Conservation (phyloP, 2,797 vertebrate species). For the Chelmon rostratus region DNA sequence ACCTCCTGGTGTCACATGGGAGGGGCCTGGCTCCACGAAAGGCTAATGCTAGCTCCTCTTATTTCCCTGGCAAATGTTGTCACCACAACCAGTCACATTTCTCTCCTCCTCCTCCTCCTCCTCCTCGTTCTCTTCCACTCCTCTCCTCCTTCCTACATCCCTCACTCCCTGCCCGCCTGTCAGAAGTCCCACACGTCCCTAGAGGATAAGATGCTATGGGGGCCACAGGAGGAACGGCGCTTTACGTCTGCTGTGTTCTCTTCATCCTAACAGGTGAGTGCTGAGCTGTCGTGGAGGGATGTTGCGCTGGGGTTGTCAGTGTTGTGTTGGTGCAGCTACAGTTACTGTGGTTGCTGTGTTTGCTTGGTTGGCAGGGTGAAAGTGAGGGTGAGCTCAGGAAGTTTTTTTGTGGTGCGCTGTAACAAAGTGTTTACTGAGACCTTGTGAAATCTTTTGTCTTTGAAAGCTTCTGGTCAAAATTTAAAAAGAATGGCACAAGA, state of each 20-base stretch:
- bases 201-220: constrained; percentile 92
- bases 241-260: constrained; percentile 68
- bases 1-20: constrained; percentile 80
- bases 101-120: constrained; percentile 72
- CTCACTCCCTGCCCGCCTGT: constrained; percentile 61
- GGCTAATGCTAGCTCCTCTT: constrained; percentile 76
- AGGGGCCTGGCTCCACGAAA: constrained; percentile 73
- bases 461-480: neutral
- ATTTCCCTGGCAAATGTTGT: constrained; percentile 90
- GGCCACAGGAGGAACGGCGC: constrained; percentile 70
- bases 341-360: constrained; percentile 59
- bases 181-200: constrained; percentile 72
- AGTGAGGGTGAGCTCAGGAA: constrained; percentile 29
- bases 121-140: constrained; percentile 48
- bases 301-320: constrained; percentile 18
- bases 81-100: constrained; percentile 83
- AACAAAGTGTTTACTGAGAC: constrained; percentile 18
- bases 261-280: constrained; percentile 83
- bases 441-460: constrained; percentile 19
- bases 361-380: constrained; percentile 34
- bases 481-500: neutral
- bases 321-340: constrained; percentile 31
- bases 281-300: neutral
- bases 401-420: constrained; percentile 6
- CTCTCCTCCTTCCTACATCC: constrained; percentile 58